Evolutionary conservation across 2,797 vertebrate genomes (phyloP), one percentile per base, ranked within the genome.

Genomic region (Catharus ustulatus): DNA sequence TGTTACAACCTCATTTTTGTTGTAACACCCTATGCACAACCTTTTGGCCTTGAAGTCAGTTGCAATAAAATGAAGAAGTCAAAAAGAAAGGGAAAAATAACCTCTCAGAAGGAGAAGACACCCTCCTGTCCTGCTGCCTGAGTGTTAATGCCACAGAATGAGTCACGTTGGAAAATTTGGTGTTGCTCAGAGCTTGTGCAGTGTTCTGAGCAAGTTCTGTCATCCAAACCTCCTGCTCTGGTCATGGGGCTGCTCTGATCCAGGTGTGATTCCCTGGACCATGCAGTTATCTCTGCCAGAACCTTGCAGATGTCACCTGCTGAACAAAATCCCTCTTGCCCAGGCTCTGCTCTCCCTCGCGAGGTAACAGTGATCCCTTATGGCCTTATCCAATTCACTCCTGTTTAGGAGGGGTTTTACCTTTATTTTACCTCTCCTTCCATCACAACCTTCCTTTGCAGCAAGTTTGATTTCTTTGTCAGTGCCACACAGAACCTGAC

Each of bases 401-500:
- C 87, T 61, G 92, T 91, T 96, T 86, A 94, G 78, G 90, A 89
- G 62, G 32, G 76, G 42, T 13, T 92, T 91, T 75, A 90, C 88
- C 90, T 96, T 48, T 52, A 76, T 87, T 89, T 95, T 84, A 58
- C 5, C 2, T 80, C 88, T 91, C 82, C 80, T 93, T 83, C 83
- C 94, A 34, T 77, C 82, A 64, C 71, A 86, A 79, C 84, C 75
- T 90, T 6, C 34, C 55, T 43, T 12, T 80, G 46, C 85, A 91
- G 89, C 48, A 76, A 84, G 84, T 96, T 96, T 88, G 91, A 95
- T 94, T 95, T 78, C 87, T 91, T 93, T 93, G 93, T 95, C 76
- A 84, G 52, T 67, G 82, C 72, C 49, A 11, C 85, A 23, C 61
- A 42, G 45, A 91, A 52, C 66, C 66, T 13, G 24, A 94, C 42